Base-by-base conservation (phyloP, 1,140 invertebrate genomes). In the Bombyx mori region DNA sequence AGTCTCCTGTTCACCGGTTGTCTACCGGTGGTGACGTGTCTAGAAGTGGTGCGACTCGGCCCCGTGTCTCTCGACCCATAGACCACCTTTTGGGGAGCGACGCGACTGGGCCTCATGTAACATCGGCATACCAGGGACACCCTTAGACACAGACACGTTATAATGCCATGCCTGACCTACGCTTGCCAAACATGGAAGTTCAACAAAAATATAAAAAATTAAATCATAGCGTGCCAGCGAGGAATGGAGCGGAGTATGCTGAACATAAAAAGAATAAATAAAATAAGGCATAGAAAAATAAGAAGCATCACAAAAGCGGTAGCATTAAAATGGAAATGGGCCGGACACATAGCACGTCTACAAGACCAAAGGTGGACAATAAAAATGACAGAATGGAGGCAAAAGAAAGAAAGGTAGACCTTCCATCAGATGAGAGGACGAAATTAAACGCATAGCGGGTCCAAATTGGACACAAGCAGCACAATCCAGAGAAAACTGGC, bases 381-480 rank as follows among this genome's bases (percentile, higher is more conserved):
- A 45, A 45, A 10, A 45, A 1, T 45, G 44, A 45, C 44, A 45
- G 44, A 45, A 45, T 45, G 44, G 10, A 45, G 44, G 10, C 44
- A 45, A 45, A 45, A 45, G 10, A 45, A 45, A 8, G 1, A 45
- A 1, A 45, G 7, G 12, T 18, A 18, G 12, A n/a, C 54, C 60
- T 44, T 44, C 3, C 45, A 61, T 35, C 10, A 61, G 57, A 62
- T 60, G 61, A 56, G 54, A 61, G 44, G 60, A 60, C 9, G 62
- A 62, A 44, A 58, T 65, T 42, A 58, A 57, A 65, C 35, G 18
- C 44, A 62, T 22, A 62, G 55, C 58, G 4, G 59, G 62, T 55
- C 47, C 48, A 54, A 60, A 60, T 44, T 65, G 60, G 59, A 61
- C 50, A 6, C 56, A 63, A 58, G 57, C 22, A 58, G 58, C 61